Evolutionary conservation across 2,888 invertebrate species (phyloP).

Genomic region (Tyria jacobaeae): DNA sequence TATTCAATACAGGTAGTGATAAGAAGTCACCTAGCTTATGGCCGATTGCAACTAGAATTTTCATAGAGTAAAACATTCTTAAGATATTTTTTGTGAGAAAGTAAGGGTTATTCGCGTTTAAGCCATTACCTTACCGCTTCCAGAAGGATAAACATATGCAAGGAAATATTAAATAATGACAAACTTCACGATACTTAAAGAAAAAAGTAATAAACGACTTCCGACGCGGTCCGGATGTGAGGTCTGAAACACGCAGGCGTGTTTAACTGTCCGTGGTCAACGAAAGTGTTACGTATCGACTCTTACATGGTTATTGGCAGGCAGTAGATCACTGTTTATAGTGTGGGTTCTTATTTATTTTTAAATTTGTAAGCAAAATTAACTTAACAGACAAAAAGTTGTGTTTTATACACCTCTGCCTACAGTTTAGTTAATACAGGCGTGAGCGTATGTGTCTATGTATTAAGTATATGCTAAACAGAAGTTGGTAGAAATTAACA

Average conservation of each 20-base stretch:
- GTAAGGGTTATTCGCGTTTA: background rate
- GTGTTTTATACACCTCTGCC: too few relatives aligned
- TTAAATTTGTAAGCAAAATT: background rate
- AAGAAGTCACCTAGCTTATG: too few relatives aligned
- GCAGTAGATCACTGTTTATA: slow-evolving; percentile 4
- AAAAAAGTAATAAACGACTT: slow-evolving; percentile 36
- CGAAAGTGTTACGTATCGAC: slow-evolving; percentile 49
- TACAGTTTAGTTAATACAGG: too few relatives aligned
- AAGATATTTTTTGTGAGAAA: background rate
- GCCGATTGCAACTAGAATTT: too few relatives aligned
- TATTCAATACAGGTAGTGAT: too few relatives aligned
- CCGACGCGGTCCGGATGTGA: slow-evolving; percentile 42
- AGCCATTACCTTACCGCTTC: background rate
- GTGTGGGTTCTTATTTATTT: background rate
- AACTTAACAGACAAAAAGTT: background rate
- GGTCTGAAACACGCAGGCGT: slow-evolving; percentile 43
- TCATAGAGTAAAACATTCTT: too few relatives aligned
- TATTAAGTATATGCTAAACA: too few relatives aligned
- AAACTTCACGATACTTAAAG: slow-evolving; percentile 35
- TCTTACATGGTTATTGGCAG: slow-evolving; percentile 32
- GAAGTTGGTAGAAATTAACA: too few relatives aligned
- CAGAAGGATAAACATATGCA: background rate
- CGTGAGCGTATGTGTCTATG: too few relatives aligned
- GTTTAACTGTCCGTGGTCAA: slow-evolving; percentile 43
- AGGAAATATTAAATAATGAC: slow-evolving; percentile 13